Base-by-base conservation (phyloP, 2,888 invertebrate species). In the Nymphalis c-album region DNA sequence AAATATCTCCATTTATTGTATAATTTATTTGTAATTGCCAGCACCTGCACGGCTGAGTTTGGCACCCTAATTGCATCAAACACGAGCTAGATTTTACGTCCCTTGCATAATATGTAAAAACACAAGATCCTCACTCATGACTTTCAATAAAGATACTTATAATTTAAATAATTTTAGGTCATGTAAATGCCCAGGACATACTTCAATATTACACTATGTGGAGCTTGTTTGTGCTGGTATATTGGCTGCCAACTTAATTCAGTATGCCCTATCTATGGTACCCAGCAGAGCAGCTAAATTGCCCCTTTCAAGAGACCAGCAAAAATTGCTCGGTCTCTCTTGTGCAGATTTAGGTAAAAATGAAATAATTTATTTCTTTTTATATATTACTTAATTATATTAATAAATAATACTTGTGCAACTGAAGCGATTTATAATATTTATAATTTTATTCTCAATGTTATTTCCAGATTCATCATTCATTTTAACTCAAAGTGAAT, bases 181-280 rank as follows among this genome's bases (percentile, higher is more conserved):
- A 51, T 81, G 86, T 76, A 85, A 87, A 73, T 93, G 93, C 70
- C 87, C 89, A 3, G 85, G 88, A 47, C 84, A 91, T 78, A 83
- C 87, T 48, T 78, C 84, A 16, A 67, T 77, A 65, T 72, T 84
- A 74, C 87, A 87, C 76, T 85, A 86, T 78, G 79, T 84, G 75
- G 84, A 84, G 74, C 73, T 80, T 50, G 64, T 67, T 10, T 72
- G 75, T 67, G 80, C 80, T n/a, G 77, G 72, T 18, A 74, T 80
- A 53, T 70, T 79, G 69, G 78, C 77, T 6, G 79, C 78, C 26
- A 79, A 79, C 71, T 71, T 77, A 47, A 70, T 78, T 64, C 79
- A 76, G 73, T 79, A 81, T 66, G 75, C 76, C 26, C 58, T 75
- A 64, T 72, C 69, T 31, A 74, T 79, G 63, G 68, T 78, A 68